Conservation (phyloP, 2,888 invertebrate genomes). For the Ormyrus pomaceus region DNA sequence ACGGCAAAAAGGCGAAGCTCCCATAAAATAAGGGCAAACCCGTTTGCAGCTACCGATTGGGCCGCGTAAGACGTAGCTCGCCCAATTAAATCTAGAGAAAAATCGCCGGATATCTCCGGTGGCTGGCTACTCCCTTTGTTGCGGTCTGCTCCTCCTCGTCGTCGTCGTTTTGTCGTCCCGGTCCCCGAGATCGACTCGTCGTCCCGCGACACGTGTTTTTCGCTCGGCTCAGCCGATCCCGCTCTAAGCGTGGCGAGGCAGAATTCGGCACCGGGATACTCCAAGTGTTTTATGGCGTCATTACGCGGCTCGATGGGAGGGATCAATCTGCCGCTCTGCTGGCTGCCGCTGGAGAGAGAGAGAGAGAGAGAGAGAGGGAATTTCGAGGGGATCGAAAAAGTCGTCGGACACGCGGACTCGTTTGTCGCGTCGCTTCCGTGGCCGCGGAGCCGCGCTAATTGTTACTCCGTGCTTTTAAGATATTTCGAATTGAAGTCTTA, state of each 20-base stretch:
- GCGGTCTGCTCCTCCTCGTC: background rate
- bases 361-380: background rate
- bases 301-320: conserved; percentile 31
- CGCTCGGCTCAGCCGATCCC: background rate
- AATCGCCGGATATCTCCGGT: conserved; percentile 11
- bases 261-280: background rate
- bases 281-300: conserved; percentile 43
- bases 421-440: background rate
- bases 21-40: no score
- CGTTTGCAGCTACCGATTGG: no score
- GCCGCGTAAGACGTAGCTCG: conserved; percentile 5
- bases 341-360: conserved; percentile 14
- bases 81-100: conserved; percentile 23
- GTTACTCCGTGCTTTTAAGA: background rate
- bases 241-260: background rate
- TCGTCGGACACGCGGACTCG: conserved; percentile 7
- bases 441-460: background rate
- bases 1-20: no score
- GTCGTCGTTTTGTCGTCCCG: conserved; percentile 9
- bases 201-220: conserved; percentile 40
- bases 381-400: background rate
- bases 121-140: no score
- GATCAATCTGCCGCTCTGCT: conserved; percentile 24
- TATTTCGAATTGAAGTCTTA: background rate
- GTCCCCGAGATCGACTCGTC: conserved; percentile 19